These are phyloP conservation scores for Natrix natrix DNA, from an alignment of 2,797 vertebrate genomes.

Conservation along the genomic window DNA sequence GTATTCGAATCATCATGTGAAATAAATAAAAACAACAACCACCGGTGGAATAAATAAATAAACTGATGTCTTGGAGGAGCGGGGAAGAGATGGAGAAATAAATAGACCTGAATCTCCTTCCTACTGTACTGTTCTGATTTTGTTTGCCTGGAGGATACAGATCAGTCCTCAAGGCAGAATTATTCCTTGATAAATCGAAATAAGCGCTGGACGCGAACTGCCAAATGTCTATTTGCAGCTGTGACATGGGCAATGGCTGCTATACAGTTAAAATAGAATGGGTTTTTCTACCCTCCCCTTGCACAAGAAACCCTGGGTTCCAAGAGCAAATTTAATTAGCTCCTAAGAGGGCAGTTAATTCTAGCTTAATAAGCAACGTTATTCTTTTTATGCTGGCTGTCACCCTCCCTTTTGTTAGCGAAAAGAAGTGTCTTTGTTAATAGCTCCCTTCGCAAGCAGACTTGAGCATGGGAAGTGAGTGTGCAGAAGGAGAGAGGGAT, in stretches of 20 bases:
- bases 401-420: not conserved
- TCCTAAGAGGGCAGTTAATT: constrained; percentile 73
- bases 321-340: constrained; percentile 77
- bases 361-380: constrained; percentile 74
- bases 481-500: not conserved
- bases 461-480: not conserved
- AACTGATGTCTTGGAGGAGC: constrained; percentile 47
- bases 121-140: not conserved
- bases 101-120: not conserved
- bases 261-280: not conserved
- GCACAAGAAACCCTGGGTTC: constrained; percentile 29
- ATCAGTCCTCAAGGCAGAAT: not conserved
- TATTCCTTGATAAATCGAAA: not conserved
- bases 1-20: constrained; percentile 70
- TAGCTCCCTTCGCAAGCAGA: constrained; percentile 28
- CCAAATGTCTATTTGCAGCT: not conserved
- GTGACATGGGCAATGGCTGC: not conserved
- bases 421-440: constrained; percentile 23
- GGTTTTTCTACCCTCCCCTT: not conserved
- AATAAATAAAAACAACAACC: constrained; percentile 69
- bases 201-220: not conserved
- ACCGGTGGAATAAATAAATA: constrained; percentile 60
- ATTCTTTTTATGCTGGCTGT: constrained; percentile 61
- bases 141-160: not conserved
- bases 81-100: constrained; percentile 20